Evolutionary conservation across 2,888 invertebrate genomes (phyloP).

Genomic region (Danaus chrysippus): DNA sequence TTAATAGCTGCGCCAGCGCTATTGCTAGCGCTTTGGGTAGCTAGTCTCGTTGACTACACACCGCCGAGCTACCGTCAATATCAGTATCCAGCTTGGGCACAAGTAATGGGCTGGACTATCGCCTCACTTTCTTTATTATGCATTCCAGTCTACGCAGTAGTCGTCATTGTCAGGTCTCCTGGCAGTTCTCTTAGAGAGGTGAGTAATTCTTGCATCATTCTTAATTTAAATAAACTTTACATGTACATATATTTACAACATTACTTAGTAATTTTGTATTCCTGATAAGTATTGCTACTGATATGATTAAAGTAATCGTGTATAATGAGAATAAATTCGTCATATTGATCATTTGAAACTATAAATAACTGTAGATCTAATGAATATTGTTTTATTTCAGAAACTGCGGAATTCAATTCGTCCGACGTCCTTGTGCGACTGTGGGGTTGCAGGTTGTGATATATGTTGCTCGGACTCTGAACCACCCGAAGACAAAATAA

Average conservation of each 20-base stretch:
- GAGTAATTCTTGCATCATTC: slow-evolving; percentile 11
- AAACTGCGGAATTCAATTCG: slow-evolving; percentile 87
- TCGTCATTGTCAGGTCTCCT: slow-evolving; percentile 83
- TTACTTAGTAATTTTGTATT: no score
- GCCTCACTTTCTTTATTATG: slow-evolving; percentile 90
- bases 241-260: neutral
- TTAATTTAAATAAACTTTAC: neutral
- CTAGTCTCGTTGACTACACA: slow-evolving; percentile 92
- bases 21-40: slow-evolving; percentile 92
- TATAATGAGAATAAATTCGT: no score
- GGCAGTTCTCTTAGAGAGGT: slow-evolving; percentile 82
- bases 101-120: slow-evolving; percentile 91
- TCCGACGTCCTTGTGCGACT: slow-evolving; percentile 86
- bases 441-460: slow-evolving; percentile 89
- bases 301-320: no score
- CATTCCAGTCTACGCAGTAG: slow-evolving; percentile 90
- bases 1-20: slow-evolving; percentile 88
- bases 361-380: no score
- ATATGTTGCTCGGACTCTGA: slow-evolving; percentile 72
- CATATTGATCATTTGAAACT: no score
- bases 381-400: slow-evolving; percentile 68
- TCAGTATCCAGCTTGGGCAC: slow-evolving; percentile 91
- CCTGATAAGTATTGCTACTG: no score
- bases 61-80: slow-evolving; percentile 92
- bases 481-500: slow-evolving; percentile 63